A percentile compares a stretch with the other conserved stretches of the same genome.
Conservation (phyloP, 2,888 invertebrate genomes). For the Carabus problematicus region DNA sequence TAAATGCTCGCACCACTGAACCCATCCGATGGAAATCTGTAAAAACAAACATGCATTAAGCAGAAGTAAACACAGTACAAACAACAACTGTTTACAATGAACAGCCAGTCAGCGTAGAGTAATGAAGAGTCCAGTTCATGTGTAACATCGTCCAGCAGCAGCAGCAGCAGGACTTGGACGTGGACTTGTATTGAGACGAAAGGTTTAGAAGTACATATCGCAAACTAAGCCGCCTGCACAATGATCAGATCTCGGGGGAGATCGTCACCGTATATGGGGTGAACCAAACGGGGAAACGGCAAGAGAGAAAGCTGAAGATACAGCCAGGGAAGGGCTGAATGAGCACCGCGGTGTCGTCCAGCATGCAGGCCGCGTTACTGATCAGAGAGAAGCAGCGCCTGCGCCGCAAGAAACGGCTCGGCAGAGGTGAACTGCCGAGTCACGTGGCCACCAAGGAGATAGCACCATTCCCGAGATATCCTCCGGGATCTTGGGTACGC, state of each 20-base stretch:
- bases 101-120: too few relatives aligned
- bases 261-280: not conserved
- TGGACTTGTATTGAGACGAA: too few relatives aligned
- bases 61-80: too few relatives aligned
- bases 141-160: not conserved
- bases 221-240: constrained; percentile 34
- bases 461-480: constrained; percentile 87
- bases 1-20: not conserved
- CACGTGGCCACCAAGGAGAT: constrained; percentile 88
- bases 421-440: constrained; percentile 82
- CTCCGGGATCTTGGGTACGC: constrained; percentile 66
- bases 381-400: constrained; percentile 90
- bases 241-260: constrained; percentile 3
- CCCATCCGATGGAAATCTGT: too few relatives aligned
- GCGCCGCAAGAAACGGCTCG: constrained; percentile 79
- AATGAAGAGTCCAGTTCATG: not conserved
- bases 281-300: constrained; percentile 43
- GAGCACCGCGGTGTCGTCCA: constrained; percentile 66
- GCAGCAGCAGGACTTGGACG: too few relatives aligned
- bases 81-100: too few relatives aligned
- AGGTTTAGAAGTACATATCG: not conserved
- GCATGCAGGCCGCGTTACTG: constrained; percentile 93
- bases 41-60: too few relatives aligned
- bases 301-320: constrained; percentile 44
- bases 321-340: constrained; percentile 52